Percentiles rank a stretch among this genome's conserved stretches.
Evolutionary conservation across 2,888 invertebrate species (phyloP).

Genomic region (Pammene fasciana): DNA sequence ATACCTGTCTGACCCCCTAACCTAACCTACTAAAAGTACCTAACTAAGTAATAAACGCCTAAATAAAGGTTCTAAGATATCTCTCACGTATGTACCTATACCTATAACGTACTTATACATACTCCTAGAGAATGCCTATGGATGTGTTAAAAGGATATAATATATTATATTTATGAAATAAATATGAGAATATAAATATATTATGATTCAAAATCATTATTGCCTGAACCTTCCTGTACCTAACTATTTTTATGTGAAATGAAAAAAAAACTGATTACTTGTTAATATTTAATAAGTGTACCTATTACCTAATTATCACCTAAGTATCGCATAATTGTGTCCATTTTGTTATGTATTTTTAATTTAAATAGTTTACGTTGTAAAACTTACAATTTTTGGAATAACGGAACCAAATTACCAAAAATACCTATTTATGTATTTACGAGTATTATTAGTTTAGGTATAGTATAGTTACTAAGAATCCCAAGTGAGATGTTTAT

Average conservation of each 20-base stretch:
- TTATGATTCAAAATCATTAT: slow-evolving; percentile 35
- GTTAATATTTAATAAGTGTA: slow-evolving; percentile 17
- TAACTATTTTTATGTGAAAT: slow-evolving; percentile 36
- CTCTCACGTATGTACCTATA: not conserved
- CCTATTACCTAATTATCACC: slow-evolving; percentile 7
- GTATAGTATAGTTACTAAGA: slow-evolving; percentile 47
- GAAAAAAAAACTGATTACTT: slow-evolving; percentile 20
- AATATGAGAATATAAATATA: slow-evolving; percentile 20
- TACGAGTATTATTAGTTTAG: slow-evolving; percentile 45
- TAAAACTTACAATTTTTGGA: slow-evolving; percentile 28
- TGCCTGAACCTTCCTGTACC: slow-evolving; percentile 23
- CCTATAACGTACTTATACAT: slow-evolving; percentile 21
- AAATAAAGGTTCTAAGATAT: slow-evolving; percentile 15
- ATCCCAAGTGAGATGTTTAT: slow-evolving; percentile 72
- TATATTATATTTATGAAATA: slow-evolving; percentile 32
- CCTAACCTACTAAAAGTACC: too few relatives aligned
- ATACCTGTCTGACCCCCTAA: too few relatives aligned
- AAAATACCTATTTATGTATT: slow-evolving; percentile 40
- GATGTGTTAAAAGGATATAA: slow-evolving; percentile 4
- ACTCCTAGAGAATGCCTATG: slow-evolving; percentile 15
- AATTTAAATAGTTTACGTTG: slow-evolving; percentile 24
- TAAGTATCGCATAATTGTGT: slow-evolving; percentile 9
- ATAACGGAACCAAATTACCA: slow-evolving; percentile 39
- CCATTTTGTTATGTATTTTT: slow-evolving; percentile 16
- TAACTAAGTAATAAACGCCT: too few relatives aligned